Evolutionary conservation across 2,113 vertebrate species (phyloP).

Genomic region (Lamprotornis superbus): DNA sequence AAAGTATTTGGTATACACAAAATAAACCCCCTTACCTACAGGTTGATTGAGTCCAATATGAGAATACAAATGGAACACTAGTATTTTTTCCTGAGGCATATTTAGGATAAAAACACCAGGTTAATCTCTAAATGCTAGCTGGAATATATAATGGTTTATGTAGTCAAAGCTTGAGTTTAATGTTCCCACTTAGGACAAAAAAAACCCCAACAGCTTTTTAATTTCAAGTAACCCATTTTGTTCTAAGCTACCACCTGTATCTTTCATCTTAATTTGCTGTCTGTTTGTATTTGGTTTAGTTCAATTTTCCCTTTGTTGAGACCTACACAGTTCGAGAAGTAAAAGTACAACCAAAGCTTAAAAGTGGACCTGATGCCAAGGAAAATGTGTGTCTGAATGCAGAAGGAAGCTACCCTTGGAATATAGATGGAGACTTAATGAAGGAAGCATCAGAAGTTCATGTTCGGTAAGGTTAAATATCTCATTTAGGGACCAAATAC

Average conservation of each 20-base stretch:
- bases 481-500: neutral
- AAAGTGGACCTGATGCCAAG: neutral
- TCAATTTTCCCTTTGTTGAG: conserved; percentile 86
- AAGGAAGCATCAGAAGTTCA: conserved; percentile 76
- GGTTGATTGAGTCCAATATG: rapidly evolving
- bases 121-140: neutral
- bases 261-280: neutral
- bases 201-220: neutral
- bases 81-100: neutral
- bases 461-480: conserved; percentile 69
- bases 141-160: neutral
- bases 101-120: neutral
- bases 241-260: neutral
- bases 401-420: conserved; percentile 79
- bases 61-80: neutral
- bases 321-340: conserved; percentile 80
- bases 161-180: neutral
- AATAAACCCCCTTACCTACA: neutral
- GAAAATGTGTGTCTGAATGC: conserved; percentile 5
- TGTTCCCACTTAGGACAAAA: neutral
- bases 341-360: conserved; percentile 65
- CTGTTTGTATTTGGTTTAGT: conserved; percentile 72
- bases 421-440: conserved; percentile 84
- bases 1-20: neutral
- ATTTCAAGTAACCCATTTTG: neutral